A percentile compares a stretch with the other conserved stretches of the same genome.
These are phyloP conservation scores for Phycodurus eques DNA, from an alignment of 2,113 vertebrate species.

Conservation along the genomic window DNA sequence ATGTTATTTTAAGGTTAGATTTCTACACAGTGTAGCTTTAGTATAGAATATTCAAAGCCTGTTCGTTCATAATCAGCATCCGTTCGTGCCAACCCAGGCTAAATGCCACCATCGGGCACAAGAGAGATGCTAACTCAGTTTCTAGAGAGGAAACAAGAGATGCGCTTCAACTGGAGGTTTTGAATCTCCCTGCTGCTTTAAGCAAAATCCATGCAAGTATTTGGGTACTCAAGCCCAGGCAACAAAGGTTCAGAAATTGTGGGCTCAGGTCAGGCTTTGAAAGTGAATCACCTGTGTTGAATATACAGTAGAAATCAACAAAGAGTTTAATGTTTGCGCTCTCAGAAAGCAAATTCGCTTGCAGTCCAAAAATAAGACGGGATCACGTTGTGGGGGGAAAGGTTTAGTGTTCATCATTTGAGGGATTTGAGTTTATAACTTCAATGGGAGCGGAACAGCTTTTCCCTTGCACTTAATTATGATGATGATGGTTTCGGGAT, in stretches of 20 bases:
- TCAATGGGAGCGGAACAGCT: constrained; percentile 55
- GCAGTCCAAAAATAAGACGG: constrained; percentile 43
- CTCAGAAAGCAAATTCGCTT: constrained; percentile 53
- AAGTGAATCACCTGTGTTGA: constrained; percentile 53
- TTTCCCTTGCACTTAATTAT: constrained; percentile 60
- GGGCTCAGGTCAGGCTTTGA: constrained; percentile 24
- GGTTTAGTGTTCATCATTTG: constrained; percentile 69
- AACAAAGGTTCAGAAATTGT: not conserved
- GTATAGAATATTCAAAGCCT: no score
- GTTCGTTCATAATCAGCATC: no score
- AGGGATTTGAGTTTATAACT: constrained; percentile 65
- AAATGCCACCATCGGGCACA: no score
- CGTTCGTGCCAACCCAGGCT: no score
- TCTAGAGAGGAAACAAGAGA: constrained; percentile 29
- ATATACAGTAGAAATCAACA: constrained; percentile 29
- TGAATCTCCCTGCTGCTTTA: constrained; percentile 42
- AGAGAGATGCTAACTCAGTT: no score
- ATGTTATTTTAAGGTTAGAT: no score
- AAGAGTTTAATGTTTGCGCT: constrained; percentile 60
- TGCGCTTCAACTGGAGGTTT: constrained; percentile 43
- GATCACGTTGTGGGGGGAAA: constrained; percentile 56
- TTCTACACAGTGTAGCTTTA: no score
- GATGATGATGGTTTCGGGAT: constrained; percentile 57
- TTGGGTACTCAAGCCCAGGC: not conserved
- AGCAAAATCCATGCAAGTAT: not conserved